Evolutionary conservation across 2,797 vertebrate species (phyloP).

Genomic region (Parauchenoglanis ngamensis): DNA sequence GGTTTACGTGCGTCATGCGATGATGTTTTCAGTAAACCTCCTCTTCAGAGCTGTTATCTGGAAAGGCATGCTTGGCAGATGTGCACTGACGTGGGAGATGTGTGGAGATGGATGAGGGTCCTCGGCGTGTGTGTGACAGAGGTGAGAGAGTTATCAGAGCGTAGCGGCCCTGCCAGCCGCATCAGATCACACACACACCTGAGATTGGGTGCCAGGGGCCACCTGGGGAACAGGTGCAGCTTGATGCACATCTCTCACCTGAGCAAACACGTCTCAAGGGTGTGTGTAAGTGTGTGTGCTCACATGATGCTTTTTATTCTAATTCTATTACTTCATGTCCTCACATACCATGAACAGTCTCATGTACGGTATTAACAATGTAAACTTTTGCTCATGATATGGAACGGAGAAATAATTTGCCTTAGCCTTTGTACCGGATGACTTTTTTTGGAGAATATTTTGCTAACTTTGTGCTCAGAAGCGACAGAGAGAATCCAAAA

Average conservation of each 20-base stretch:
- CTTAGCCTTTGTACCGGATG: not conserved
- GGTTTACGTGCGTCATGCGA: not conserved
- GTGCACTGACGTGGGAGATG: slow-evolving; percentile 35
- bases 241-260: slow-evolving; percentile 49
- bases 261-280: slow-evolving; percentile 37
- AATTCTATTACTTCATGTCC: no score
- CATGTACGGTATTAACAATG: not conserved
- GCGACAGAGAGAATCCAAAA: not conserved
- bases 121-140: slow-evolving; percentile 13
- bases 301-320: not conserved
- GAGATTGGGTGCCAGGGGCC: slow-evolving; percentile 57
- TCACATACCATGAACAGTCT: not conserved
- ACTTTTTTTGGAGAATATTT: no score
- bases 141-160: slow-evolving; percentile 58
- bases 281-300: not conserved
- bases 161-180: slow-evolving; percentile 44
- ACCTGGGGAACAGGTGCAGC: slow-evolving; percentile 57
- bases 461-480: not conserved
- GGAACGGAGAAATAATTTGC: not conserved
- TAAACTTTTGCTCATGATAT: not conserved
- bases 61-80: slow-evolving; percentile 30
- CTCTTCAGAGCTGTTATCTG: not conserved
- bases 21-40: not conserved
- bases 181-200: slow-evolving; percentile 42
- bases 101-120: slow-evolving; percentile 49